These are phyloP conservation scores for Megaleporinus macrocephalus DNA, from an alignment of 2,113 vertebrate genomes.

Conservation along the genomic window DNA sequence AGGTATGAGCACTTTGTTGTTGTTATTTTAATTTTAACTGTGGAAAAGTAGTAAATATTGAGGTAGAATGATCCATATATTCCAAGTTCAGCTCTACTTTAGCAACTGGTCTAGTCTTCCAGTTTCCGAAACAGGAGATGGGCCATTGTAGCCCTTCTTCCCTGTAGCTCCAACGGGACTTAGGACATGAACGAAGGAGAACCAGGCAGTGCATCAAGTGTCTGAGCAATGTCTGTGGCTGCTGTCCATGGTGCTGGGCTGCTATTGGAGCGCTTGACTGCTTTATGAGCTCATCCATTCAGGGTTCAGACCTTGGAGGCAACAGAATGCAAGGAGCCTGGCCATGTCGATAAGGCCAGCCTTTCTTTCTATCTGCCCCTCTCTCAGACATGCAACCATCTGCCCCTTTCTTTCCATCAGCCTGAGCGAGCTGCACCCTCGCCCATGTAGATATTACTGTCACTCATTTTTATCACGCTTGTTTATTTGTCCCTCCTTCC, in stretches of 20 bases:
- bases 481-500: neutral
- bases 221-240: neutral
- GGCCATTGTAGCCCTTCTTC: too few relatives aligned
- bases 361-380: neutral
- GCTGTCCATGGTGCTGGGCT: neutral
- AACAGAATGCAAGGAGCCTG: neutral
- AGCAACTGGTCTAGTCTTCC: too few relatives aligned
- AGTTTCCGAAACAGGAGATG: too few relatives aligned
- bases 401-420: neutral
- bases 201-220: neutral
- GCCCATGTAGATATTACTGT: neutral
- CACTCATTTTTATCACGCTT: neutral
- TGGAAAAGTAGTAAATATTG: too few relatives aligned
- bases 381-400: neutral
- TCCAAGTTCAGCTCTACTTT: too few relatives aligned
- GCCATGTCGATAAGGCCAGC: neutral
- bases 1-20: too few relatives aligned
- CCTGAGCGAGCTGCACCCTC: neutral
- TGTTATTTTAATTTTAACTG: too few relatives aligned
- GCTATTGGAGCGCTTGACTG: neutral
- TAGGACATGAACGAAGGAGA: neutral
- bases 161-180: neutral
- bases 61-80: too few relatives aligned
- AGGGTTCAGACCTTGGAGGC: slow-evolving; percentile 1
- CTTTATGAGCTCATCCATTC: slow-evolving; percentile 19